Conservation (phyloP, 2,113 vertebrate genomes). For the Zootoca vivipara region DNA sequence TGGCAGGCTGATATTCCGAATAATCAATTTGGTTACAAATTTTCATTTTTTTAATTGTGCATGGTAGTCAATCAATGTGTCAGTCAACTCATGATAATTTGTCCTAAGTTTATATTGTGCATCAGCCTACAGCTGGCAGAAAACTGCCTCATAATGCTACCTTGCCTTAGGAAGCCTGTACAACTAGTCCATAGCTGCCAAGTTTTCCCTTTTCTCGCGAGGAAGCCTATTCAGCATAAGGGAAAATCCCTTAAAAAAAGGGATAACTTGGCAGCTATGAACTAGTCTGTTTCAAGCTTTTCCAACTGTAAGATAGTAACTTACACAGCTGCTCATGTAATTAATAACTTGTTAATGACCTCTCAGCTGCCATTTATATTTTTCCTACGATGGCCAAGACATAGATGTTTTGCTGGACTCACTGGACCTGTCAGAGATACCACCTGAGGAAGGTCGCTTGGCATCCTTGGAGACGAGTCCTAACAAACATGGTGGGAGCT, state of each 20-base stretch:
- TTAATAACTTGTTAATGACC: background rate
- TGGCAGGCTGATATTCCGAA: background rate
- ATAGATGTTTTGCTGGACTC: background rate
- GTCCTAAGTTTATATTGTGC: background rate
- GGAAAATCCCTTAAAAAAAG: too few species aligned
- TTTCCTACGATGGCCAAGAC: background rate
- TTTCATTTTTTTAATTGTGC: background rate
- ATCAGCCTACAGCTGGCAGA: background rate
- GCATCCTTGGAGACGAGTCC: constrained; percentile 12
- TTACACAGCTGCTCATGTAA: background rate
- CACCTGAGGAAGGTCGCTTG: background rate
- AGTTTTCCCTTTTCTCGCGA: too few species aligned
- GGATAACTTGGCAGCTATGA: too few species aligned
- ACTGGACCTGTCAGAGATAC: background rate
- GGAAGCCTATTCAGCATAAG: too few species aligned
- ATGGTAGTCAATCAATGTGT: background rate
- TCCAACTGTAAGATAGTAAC: background rate
- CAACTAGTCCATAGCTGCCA: too few species aligned
- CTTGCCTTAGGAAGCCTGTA: background rate
- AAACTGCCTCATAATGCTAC: background rate
- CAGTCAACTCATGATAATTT: background rate
- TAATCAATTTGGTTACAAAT: background rate
- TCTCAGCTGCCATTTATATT: background rate
- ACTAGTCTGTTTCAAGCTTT: background rate
- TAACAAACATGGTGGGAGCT: background rate